phyloP scores from a whole-genome alignment of 2,797 vertebrate genomes.

The Xiphophorus birchmanni region DNA sequence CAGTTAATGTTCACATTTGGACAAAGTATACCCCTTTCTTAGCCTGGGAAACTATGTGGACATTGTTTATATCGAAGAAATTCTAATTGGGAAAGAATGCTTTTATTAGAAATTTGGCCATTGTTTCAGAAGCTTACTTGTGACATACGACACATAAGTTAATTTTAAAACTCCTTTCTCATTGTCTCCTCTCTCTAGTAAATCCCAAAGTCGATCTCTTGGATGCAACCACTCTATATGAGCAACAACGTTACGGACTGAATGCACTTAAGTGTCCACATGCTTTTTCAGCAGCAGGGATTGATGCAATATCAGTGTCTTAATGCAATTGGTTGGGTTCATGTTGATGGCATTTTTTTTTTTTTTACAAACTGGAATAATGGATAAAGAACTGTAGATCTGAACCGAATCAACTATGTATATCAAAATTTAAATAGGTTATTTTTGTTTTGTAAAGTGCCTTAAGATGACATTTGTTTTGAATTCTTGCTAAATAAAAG shows the following conservation, averaged over 20 bases:
- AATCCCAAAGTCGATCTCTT: neutral
- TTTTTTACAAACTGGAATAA: neutral
- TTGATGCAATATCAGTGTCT: too few relatives aligned
- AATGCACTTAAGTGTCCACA: too few relatives aligned
- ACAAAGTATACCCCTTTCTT: neutral
- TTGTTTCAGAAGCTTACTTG: neutral
- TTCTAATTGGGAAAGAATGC: too few relatives aligned
- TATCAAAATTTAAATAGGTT: neutral
- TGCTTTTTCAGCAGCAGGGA: too few relatives aligned
- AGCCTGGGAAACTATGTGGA: neutral
- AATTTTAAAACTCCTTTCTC: neutral
- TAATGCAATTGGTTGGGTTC: too few relatives aligned
- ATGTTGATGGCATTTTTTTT: too few relatives aligned
- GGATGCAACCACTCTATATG: neutral
- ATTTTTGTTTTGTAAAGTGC: neutral
- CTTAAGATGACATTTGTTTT: neutral
- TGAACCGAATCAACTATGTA: neutral
- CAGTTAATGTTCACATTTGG: neutral
- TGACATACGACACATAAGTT: neutral
- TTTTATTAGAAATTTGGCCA: too few relatives aligned
- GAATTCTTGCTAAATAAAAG: neutral
- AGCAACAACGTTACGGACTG: neutral
- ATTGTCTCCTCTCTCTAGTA: too few relatives aligned
- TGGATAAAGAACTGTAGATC: neutral
- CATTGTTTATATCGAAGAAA: neutral